phyloP scores from a whole-genome alignment of 2,113 vertebrate genomes.

The Hippocampus guttulatus region DNA sequence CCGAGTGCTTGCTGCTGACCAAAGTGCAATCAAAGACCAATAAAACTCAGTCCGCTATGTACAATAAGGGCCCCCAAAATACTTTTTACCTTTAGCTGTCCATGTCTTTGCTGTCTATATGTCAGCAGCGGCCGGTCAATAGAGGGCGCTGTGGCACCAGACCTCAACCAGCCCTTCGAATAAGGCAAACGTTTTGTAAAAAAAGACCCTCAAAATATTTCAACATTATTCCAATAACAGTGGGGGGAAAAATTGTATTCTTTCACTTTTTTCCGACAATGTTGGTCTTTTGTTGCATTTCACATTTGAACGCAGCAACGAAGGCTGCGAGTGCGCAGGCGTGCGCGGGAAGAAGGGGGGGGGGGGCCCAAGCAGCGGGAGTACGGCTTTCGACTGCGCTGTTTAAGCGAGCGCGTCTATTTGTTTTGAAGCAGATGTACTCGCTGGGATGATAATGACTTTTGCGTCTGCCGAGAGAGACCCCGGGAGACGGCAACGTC shows the following conservation, averaged over 20 bases:
- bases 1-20: not conserved
- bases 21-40: slow-evolving; percentile 5
- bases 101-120: not conserved
- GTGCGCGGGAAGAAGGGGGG: too few species aligned
- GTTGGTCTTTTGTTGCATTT: too few species aligned
- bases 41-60: not conserved
- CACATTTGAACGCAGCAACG: too few species aligned
- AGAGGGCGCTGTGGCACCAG: too few species aligned
- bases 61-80: not conserved
- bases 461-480: not conserved
- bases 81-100: not conserved
- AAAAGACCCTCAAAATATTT: too few species aligned
- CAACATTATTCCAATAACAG: too few species aligned
- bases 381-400: not conserved
- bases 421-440: not conserved
- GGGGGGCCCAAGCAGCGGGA: not conserved
- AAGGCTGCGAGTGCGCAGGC: too few species aligned
- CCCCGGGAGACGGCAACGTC: not conserved
- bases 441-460: not conserved
- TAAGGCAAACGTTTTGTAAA: too few species aligned
- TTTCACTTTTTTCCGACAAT: too few species aligned
- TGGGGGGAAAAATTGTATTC: too few species aligned
- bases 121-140: too few species aligned
- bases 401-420: not conserved
- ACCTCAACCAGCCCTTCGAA: too few species aligned